Percentiles rank a stretch among this genome's conserved stretches.
These are phyloP conservation scores for Melanocharis versteri DNA, from an alignment of 2,113 vertebrate species.

Conservation along the genomic window DNA sequence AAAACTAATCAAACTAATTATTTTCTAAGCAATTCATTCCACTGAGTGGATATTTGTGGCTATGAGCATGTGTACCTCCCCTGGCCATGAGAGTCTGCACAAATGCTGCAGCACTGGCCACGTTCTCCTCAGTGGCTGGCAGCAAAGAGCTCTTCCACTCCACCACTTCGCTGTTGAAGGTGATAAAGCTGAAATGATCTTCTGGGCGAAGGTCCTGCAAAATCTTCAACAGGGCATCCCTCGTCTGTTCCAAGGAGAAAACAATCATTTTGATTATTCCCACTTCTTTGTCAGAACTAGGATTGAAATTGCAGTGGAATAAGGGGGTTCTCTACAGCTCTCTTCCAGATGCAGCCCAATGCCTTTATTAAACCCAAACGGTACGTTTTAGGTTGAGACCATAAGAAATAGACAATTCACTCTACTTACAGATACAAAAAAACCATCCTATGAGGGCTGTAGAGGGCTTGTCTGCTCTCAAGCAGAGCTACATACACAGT, in stretches of 20 bases:
- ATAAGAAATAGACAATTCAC: not conserved
- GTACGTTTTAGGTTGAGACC: not conserved
- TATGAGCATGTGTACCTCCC: slow-evolving; percentile 45
- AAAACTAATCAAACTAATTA: not conserved
- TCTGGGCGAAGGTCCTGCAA: slow-evolving; percentile 64
- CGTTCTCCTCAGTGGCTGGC: slow-evolving; percentile 36
- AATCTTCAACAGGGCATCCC: slow-evolving; percentile 70
- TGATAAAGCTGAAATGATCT: slow-evolving; percentile 67
- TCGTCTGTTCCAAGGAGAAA: slow-evolving; percentile 54
- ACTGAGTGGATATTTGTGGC: not conserved
- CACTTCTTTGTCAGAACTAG: not conserved
- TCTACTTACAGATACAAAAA: not conserved
- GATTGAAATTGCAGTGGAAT: not conserved
- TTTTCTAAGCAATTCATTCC: not conserved
- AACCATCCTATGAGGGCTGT: not conserved
- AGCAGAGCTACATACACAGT: not conserved
- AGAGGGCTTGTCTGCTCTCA: not conserved
- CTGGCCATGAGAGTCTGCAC: slow-evolving; percentile 33
- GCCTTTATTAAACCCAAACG: not conserved
- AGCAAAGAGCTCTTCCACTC: slow-evolving; percentile 56
- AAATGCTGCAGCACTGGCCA: slow-evolving; percentile 24
- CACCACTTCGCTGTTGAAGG: not conserved
- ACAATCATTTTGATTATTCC: not conserved
- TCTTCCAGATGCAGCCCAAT: not conserved
- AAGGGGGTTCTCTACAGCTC: not conserved